phyloP scores from a whole-genome alignment of 2,113 vertebrate genomes.

The Asarcornis scutulata region DNA sequence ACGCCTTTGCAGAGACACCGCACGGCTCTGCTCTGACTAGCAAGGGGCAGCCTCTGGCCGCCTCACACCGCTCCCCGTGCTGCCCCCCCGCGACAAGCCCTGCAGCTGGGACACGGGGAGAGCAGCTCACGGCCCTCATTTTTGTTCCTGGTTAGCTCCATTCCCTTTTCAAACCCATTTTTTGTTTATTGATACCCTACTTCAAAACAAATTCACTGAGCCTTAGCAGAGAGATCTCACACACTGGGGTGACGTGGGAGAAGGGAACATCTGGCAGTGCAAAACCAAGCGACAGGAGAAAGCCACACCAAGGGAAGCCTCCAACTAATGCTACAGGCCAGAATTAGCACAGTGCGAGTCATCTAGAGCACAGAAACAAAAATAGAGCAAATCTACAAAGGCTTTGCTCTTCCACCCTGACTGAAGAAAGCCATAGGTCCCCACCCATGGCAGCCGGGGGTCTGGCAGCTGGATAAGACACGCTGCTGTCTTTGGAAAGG shows the following conservation, averaged over 20 bases:
- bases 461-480: not conserved
- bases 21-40: too few relatives aligned
- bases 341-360: not conserved
- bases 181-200: not conserved
- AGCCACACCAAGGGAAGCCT: not conserved
- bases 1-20: too few relatives aligned
- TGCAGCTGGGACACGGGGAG: not conserved
- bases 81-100: not conserved
- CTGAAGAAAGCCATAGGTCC: not conserved
- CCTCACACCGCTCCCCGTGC: not conserved
- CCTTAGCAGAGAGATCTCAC: rapidly evolving
- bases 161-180: not conserved
- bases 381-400: not conserved
- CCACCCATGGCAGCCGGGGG: not conserved
- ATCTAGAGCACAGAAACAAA: not conserved
- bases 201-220: not conserved
- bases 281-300: rapidly evolving
- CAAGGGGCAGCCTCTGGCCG: too few relatives aligned
- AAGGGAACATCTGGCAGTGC: not conserved
- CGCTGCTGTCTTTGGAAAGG: not conserved
- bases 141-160: not conserved
- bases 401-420: not conserved
- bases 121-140: not conserved
- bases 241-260: rapidly evolving
- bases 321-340: rapidly evolving